Evolutionary conservation across 1,140 invertebrate genomes (phyloP), one percentile per base, ranked within the genome.

Genomic region (Drosophila paulistorum): DNA sequence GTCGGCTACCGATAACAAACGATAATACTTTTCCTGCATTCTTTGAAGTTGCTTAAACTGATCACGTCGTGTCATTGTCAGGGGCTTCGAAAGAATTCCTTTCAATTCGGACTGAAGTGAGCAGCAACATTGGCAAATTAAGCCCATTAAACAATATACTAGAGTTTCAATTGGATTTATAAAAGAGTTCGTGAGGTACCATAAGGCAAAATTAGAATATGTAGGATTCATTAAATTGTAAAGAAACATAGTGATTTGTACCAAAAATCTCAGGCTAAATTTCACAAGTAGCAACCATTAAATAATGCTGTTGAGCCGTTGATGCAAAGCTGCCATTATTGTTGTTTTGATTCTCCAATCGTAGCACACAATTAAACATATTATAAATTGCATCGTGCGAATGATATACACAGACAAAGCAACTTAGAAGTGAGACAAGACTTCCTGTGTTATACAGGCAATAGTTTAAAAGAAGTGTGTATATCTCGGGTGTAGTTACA

Each of bases 331-430:
- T 65, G 4, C 57, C 60, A 0, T 23, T 14, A n/a, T 37, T 14
- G 20, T 3, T 23, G 13, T 7, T 20, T 7, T 41, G 5, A 7
- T 17, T 14, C 2, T 73, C 39, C 0, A 83, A 6, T 6, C 48
- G 33, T 17, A 58, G 30, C 0, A 82, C 17, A 17, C 65, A 45
- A 1, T 37, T 7, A 10, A 68, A 3, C n/a, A 65, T 33, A 4
- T 9, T 13, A 10, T 51, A 68, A n/a, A 84, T 76, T 3, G 10
- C 62, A 1, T 45, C 11, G 10, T 79, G 76, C 37, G 60, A 58
- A 0, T 48, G 48, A 7, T 58, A 45, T 3, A 26, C 30, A 39
- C 65, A 76, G 6, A 33, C 48, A 0, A 73, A 48, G 42, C 39
- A 71, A 17, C 51, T 61, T 0, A 59, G 5, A 6, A 30, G 30